Percentiles rank a stretch among this genome's conserved stretches.
Evolutionary conservation across 2,888 invertebrate species (phyloP).

Genomic region (Cremastobaeus sp.): DNA sequence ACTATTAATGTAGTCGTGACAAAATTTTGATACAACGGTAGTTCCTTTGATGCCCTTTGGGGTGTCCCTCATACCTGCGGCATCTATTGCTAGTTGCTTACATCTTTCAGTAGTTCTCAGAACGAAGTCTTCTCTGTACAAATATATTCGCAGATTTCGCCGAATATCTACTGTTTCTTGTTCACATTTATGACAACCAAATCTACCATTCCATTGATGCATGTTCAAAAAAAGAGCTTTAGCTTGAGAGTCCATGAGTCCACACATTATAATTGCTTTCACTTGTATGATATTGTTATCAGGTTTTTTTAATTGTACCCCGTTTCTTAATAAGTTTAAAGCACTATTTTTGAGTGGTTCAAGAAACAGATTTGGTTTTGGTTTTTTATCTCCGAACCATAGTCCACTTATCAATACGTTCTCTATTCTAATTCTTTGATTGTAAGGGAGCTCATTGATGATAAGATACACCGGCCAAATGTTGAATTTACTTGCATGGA

Average conservation of each 20-base stretch:
- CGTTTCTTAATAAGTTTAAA: too few relatives aligned
- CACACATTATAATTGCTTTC: slow-evolving; percentile 4
- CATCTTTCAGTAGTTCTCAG: background rate
- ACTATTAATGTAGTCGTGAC: too few relatives aligned
- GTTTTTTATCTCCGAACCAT: slow-evolving; percentile 36
- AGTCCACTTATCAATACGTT: slow-evolving; percentile 16
- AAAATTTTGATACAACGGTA: background rate
- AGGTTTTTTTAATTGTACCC: background rate
- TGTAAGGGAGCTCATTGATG: slow-evolving; percentile 37
- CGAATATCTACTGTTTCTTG: background rate
- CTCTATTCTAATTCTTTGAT: slow-evolving; percentile 19
- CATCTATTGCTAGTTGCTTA: slow-evolving; percentile 3
- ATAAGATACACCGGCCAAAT: slow-evolving; percentile 16
- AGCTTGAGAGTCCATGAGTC: background rate
- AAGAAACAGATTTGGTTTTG: slow-evolving; percentile 29
- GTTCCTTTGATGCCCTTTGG: slow-evolving; percentile 1
- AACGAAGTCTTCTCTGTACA: slow-evolving; percentile 9
- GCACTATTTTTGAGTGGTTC: slow-evolving; percentile 6
- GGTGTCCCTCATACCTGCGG: background rate
- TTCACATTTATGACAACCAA: slow-evolving; percentile 7
- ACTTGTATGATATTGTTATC: background rate
- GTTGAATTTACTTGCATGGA: background rate
- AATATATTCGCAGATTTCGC: background rate
- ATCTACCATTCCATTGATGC: slow-evolving; percentile 22
- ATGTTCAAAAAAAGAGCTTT: slow-evolving; percentile 16